phyloP scores from a whole-genome alignment of 2,888 invertebrate genomes.

The Dorcus hopei region DNA sequence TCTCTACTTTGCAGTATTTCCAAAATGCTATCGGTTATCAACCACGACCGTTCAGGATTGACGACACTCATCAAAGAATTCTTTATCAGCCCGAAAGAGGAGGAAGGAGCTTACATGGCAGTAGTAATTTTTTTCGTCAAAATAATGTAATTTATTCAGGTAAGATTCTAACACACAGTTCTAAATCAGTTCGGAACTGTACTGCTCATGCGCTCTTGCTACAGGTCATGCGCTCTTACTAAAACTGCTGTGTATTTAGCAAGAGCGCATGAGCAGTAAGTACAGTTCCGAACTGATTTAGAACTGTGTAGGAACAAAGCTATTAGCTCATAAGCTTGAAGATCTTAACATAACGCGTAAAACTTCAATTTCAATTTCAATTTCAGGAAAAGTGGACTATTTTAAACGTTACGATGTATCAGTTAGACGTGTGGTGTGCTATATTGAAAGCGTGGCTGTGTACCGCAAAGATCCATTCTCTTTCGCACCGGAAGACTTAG shows the following conservation, averaged over 20 bases:
- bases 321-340: too few species aligned
- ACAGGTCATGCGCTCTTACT: too few species aligned
- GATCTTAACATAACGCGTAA: too few species aligned
- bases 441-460: constrained; percentile 65
- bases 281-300: too few species aligned
- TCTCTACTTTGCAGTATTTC: neutral
- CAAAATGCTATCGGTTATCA: neutral
- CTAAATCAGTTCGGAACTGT: too few species aligned
- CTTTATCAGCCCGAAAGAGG: neutral
- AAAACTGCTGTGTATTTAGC: too few species aligned
- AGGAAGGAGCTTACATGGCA: constrained; percentile 23
- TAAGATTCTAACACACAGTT: neutral
- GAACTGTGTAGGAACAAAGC: too few species aligned
- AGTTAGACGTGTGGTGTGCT: constrained; percentile 60
- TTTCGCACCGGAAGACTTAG: constrained; percentile 62
- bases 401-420: neutral
- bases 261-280: too few species aligned
- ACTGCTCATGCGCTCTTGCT: too few species aligned
- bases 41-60: neutral
- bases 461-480: constrained; percentile 66
- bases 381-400: neutral
- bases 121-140: constrained; percentile 20
- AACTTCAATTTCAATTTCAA: neutral
- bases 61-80: neutral
- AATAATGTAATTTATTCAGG: neutral